Percentiles rank a stretch among this genome's conserved stretches.
phyloP scores from a whole-genome alignment of 2,888 invertebrate species.

The Uropetala carovei region DNA sequence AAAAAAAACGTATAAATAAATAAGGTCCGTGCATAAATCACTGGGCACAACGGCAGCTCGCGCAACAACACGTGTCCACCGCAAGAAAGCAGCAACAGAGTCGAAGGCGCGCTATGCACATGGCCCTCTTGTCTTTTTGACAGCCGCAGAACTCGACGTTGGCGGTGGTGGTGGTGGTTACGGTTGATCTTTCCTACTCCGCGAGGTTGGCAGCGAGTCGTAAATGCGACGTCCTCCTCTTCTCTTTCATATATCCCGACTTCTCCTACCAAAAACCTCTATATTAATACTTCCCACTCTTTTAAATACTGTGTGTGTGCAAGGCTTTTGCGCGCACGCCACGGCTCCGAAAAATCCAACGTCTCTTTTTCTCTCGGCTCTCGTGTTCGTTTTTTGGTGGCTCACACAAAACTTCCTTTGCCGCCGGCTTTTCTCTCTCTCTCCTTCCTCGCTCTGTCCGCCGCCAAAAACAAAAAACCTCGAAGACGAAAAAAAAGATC shows the following conservation, averaged over 20 bases:
- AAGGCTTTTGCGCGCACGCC: background rate
- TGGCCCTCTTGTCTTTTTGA: background rate
- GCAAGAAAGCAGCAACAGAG: background rate
- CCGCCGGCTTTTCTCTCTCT: background rate
- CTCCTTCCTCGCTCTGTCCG: background rate
- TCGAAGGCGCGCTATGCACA: background rate
- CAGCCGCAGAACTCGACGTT: background rate
- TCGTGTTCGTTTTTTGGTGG: background rate
- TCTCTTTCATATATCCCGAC: background rate
- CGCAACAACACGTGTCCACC: slow-evolving; percentile 11
- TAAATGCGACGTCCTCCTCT: background rate
- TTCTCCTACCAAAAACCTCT: background rate
- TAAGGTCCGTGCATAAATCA: background rate
- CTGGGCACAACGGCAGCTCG: background rate
- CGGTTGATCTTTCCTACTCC: too few species aligned
- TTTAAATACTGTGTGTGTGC: background rate
- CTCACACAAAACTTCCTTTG: background rate
- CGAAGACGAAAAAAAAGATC: background rate
- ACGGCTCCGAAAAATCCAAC: background rate
- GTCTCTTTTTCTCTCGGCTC: background rate
- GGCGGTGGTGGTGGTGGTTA: background rate
- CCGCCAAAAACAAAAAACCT: background rate
- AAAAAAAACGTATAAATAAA: background rate
- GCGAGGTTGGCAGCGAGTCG: too few species aligned
- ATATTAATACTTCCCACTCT: background rate